Conservation (phyloP, 2,797 vertebrate genomes). For the Monodelphis domestica region DNA sequence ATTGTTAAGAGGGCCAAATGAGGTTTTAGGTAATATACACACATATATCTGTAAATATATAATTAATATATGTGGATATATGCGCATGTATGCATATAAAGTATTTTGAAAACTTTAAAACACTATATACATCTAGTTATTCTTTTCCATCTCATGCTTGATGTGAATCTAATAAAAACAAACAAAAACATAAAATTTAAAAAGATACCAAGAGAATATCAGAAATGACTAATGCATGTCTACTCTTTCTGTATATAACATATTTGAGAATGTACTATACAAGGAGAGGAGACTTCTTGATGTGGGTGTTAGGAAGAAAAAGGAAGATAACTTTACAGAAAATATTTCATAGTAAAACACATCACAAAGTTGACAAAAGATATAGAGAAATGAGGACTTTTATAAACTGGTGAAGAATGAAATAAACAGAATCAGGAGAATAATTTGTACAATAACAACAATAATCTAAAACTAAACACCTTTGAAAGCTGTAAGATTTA, state of each 20-base stretch:
- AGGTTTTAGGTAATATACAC: not conserved
- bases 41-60: too few relatives aligned
- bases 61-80: too few relatives aligned
- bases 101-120: too few relatives aligned
- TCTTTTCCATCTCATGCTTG: not conserved
- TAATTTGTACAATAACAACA: too few relatives aligned
- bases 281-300: not conserved
- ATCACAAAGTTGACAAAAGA: not conserved
- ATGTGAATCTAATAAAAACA: not conserved
- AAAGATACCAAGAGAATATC: not conserved
- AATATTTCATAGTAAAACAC: not conserved
- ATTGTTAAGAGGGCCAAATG: not conserved
- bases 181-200: not conserved
- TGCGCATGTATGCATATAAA: too few relatives aligned
- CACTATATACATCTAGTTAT: too few relatives aligned
- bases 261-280: not conserved
- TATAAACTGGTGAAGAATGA: not conserved
- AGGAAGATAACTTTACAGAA: not conserved
- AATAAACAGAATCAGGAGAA: not conserved
- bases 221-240: not conserved
- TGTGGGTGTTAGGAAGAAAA: not conserved
- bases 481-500: too few relatives aligned
- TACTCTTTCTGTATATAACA: not conserved
- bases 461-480: too few relatives aligned
- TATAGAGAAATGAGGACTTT: not conserved